Percentiles rank a stretch among this genome's conserved stretches.
These are phyloP conservation scores for Drosophila eohydei DNA, from an alignment of 2,888 invertebrate genomes.

Conservation along the genomic window DNA sequence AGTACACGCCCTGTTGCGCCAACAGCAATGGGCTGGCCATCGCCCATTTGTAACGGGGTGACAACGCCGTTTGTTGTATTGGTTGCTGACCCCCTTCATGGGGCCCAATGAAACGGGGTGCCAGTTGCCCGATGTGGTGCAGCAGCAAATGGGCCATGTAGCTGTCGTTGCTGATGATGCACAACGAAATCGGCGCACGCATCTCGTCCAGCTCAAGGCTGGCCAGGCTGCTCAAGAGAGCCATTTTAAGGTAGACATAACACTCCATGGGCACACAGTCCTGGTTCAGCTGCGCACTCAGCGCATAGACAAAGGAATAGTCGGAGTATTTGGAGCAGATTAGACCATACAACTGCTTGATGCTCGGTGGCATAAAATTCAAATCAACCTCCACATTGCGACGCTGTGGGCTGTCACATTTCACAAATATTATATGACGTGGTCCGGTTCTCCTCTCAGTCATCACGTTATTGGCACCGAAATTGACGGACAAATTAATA, in stretches of 20 bases:
- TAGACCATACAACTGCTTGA: conserved; percentile 71
- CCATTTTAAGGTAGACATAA: conserved; percentile 85
- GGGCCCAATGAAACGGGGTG: conserved; percentile 81
- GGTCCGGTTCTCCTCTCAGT: not conserved
- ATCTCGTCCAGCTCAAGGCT: conserved; percentile 80
- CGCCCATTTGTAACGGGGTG: conserved; percentile 70
- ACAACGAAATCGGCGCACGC: conserved; percentile 80
- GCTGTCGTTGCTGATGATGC: conserved; percentile 80
- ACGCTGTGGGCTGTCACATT: not conserved
- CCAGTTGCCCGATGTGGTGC: conserved; percentile 77
- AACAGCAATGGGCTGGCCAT: conserved; percentile 83
- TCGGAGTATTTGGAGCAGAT: conserved; percentile 80
- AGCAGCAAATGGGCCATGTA: conserved; percentile 76
- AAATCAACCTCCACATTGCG: conserved; percentile 37
- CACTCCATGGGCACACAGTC: conserved; percentile 84
- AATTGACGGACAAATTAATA: not conserved
- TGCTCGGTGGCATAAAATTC: conserved; percentile 53
- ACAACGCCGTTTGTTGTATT: conserved; percentile 18
- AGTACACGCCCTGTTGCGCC: conserved; percentile 84
- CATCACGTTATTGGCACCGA: not conserved
- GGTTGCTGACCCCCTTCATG: conserved; percentile 69
- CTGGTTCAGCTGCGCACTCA: conserved; percentile 84
- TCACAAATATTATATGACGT: conserved; percentile 34
- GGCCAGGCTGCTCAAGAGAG: conserved; percentile 84
- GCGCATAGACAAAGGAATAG: conserved; percentile 83